Evolutionary conservation across 1,140 invertebrate species (phyloP).

Genomic region (Condylostylus longicornis): DNA sequence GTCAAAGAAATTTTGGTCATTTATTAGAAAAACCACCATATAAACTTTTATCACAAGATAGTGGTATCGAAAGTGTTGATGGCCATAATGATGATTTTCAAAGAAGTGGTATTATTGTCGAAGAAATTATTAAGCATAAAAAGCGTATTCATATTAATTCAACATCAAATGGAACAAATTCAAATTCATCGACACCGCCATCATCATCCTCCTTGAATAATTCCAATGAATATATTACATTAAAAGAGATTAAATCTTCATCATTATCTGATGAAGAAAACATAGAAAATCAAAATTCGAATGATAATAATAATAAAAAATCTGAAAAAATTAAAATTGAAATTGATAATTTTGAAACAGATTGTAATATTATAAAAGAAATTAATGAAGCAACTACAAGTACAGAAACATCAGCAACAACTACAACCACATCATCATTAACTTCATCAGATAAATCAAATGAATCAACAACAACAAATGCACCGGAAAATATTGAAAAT

Average conservation of each 20-base stretch:
- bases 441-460: slow-evolving; percentile 4
- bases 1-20: too few species aligned
- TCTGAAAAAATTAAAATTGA: not conserved
- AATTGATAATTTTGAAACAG: not conserved
- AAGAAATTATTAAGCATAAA: too few species aligned
- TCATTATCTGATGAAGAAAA: too few species aligned
- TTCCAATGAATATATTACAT: too few species aligned
- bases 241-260: too few species aligned
- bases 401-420: too few species aligned
- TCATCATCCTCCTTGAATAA: slow-evolving; percentile 1
- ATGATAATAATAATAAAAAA: not conserved
- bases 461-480: not conserved
- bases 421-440: too few species aligned
- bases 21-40: too few species aligned
- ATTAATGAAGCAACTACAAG: not conserved
- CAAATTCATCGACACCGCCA: not conserved
- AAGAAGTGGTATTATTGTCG: too few species aligned
- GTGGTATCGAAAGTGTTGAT: slow-evolving; percentile 20
- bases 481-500: not conserved
- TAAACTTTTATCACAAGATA: slow-evolving; percentile 24
- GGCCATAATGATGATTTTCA: not conserved
- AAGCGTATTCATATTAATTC: not conserved
- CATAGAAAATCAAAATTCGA: too few species aligned
- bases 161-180: not conserved
- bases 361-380: not conserved